Conservation (phyloP, 2,888 invertebrate species). For the Cerastis rubricosa region DNA sequence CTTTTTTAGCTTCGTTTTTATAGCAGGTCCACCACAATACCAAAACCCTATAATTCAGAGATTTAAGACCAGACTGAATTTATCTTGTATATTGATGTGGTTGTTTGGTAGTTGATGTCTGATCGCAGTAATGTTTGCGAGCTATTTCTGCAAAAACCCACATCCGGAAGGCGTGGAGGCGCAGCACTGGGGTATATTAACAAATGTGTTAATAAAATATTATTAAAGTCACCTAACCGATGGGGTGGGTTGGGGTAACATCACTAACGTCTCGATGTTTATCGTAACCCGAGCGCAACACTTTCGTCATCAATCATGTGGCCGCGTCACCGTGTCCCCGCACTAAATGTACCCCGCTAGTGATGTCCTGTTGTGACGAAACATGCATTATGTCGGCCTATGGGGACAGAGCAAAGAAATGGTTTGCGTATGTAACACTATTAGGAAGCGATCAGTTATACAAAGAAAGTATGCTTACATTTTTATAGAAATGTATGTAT, state of each 20-base stretch:
- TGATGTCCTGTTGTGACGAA: slow-evolving; percentile 14
- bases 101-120: not conserved
- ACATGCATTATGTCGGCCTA: slow-evolving; percentile 1
- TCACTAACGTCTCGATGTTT: slow-evolving; percentile 38
- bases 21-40: not conserved
- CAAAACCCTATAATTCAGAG: not conserved
- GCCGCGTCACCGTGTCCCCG: slow-evolving; percentile 26
- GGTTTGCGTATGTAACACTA: not conserved
- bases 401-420: not conserved
- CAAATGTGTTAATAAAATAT: not conserved
- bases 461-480: not conserved
- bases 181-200: not conserved
- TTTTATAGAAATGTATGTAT: not conserved
- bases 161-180: not conserved
- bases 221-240: not conserved
- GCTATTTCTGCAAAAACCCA: not conserved
- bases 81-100: not conserved
- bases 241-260: not conserved
- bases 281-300: slow-evolving; percentile 70
- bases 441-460: not conserved
- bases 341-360: slow-evolving; percentile 19
- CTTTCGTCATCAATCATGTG: slow-evolving; percentile 74
- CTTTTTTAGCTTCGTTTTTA: not conserved
- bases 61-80: not conserved
- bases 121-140: not conserved